Percentiles rank a stretch among this genome's conserved stretches.
Conservation (phyloP, 2,888 invertebrate species). For the Halocaridina rubra region DNA sequence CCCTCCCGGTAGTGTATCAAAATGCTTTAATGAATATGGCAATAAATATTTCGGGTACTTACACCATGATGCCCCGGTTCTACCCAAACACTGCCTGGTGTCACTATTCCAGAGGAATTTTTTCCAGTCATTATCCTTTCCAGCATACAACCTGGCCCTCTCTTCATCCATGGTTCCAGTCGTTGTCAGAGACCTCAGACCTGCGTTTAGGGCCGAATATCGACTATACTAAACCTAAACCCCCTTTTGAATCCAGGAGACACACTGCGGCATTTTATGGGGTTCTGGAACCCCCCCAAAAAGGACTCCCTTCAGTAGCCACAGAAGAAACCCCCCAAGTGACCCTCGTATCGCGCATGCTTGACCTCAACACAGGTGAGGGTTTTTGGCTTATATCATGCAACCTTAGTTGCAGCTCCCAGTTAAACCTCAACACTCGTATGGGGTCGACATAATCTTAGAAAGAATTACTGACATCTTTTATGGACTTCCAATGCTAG, state of each 20-base stretch:
- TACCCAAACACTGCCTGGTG: conserved; percentile 89
- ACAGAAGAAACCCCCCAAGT: not conserved
- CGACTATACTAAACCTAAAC: too few relatives aligned
- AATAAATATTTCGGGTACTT: conserved; percentile 63
- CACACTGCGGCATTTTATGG: not conserved
- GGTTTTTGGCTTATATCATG: too few relatives aligned
- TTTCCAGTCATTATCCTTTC: conserved; percentile 71
- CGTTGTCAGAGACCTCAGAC: too few relatives aligned
- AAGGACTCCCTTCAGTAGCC: not conserved
- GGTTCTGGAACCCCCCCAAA: not conserved
- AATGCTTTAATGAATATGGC: too few relatives aligned
- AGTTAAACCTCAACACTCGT: too few relatives aligned
- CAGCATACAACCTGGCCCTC: not conserved
- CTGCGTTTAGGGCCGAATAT: too few relatives aligned
- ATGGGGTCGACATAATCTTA: too few relatives aligned
- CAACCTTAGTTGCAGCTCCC: too few relatives aligned
- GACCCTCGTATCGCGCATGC: conserved; percentile 26
- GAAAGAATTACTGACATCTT: too few relatives aligned
- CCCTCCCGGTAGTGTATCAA: too few relatives aligned
- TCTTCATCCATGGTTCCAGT: conserved; percentile 13
- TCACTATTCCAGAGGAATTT: conserved; percentile 92
- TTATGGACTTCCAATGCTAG: too few relatives aligned
- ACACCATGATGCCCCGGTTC: conserved; percentile 95
- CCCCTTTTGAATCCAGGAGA: too few relatives aligned
- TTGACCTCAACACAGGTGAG: conserved; percentile 28